phyloP scores from a whole-genome alignment of 2,888 invertebrate species.

The Erebia aethiops region DNA sequence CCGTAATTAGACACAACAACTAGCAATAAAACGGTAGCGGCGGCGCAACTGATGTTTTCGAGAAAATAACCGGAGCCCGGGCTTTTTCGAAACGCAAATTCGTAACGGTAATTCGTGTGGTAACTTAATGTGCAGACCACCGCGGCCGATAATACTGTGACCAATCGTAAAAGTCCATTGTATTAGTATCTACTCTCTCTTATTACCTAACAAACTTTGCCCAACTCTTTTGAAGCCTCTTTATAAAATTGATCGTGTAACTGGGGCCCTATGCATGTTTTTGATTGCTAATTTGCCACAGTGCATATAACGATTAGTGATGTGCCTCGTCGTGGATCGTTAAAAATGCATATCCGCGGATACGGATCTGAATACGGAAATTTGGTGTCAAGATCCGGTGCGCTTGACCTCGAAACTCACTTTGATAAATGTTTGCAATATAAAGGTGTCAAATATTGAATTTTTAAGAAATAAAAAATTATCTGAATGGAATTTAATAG shows the following conservation, averaged over 20 bases:
- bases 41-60: constrained; percentile 52
- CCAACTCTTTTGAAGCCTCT: background rate
- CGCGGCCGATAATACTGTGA: constrained; percentile 57
- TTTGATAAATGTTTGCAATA: no score
- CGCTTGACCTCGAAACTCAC: no score
- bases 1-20: background rate
- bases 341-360: no score
- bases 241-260: background rate
- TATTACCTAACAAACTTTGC: constrained; percentile 25
- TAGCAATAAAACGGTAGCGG: constrained; percentile 43
- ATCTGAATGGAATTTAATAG: no score
- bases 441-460: no score
- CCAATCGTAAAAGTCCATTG: constrained; percentile 56
- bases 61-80: constrained; percentile 52
- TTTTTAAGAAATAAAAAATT: no score
- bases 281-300: no score
- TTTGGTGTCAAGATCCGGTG: no score
- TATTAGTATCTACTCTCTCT: constrained; percentile 39
- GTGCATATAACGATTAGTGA: no score
- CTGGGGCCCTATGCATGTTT: background rate
- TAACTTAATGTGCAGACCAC: constrained; percentile 59
- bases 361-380: no score
- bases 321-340: no score
- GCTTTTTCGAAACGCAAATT: constrained; percentile 62
- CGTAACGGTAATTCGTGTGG: constrained; percentile 57